Conservation (phyloP, 2,888 invertebrate species). For the Mimas tiliae region DNA sequence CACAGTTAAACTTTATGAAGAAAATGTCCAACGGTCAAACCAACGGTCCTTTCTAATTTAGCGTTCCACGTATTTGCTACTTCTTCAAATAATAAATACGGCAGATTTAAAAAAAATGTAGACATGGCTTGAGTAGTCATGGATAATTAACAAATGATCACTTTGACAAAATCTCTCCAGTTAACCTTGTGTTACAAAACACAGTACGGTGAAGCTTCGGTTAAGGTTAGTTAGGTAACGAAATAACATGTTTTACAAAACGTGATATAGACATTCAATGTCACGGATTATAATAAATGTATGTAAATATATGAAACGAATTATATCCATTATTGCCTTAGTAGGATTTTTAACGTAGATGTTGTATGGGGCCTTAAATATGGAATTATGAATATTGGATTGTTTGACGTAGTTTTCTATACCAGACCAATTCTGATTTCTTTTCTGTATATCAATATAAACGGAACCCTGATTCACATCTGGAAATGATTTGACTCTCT, state of each 20-base stretch:
- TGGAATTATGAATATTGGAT: background rate
- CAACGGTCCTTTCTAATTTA: background rate
- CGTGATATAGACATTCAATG: constrained; percentile 4
- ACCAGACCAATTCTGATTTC: background rate
- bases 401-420: background rate
- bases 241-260: constrained; percentile 15
- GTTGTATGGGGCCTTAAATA: constrained; percentile 19
- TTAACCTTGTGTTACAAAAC: constrained; percentile 1
- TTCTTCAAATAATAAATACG: too few relatives aligned
- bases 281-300: background rate
- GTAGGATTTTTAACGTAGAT: constrained; percentile 1
- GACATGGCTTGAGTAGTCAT: background rate
- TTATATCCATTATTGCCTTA: constrained; percentile 21
- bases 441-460: background rate
- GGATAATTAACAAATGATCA: background rate
- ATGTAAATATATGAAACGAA: constrained; percentile 8
- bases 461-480: background rate
- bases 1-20: background rate
- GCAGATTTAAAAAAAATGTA: background rate
- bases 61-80: too few relatives aligned
- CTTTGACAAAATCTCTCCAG: constrained; percentile 25
- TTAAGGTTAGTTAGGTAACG: constrained; percentile 30
- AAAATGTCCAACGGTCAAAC: too few relatives aligned
- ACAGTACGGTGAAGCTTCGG: constrained; percentile 14
- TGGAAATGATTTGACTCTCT: background rate